Conservation (phyloP, 2,113 vertebrate species). For the Prionailurus bengalensis region DNA sequence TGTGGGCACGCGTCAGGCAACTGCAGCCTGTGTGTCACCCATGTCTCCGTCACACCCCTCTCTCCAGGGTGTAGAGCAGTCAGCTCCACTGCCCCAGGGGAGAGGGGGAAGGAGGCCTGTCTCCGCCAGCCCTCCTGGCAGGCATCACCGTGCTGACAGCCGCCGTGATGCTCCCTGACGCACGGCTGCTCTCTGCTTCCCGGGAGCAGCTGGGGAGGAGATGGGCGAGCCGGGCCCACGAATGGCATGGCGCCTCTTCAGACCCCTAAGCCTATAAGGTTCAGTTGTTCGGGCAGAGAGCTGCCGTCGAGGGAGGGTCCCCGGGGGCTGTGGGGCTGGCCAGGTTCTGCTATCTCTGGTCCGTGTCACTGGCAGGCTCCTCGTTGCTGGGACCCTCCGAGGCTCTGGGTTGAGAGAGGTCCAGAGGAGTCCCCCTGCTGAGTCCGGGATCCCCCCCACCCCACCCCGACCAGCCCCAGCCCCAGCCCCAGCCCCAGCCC, state of each 20-base stretch:
- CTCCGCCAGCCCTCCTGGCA: conserved; percentile 34
- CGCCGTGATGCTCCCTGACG: background rate
- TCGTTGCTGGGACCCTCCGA: background rate
- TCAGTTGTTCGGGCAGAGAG: background rate
- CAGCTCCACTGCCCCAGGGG: background rate
- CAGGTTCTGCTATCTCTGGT: accelerated
- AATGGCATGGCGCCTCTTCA: accelerated
- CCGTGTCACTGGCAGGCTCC: background rate
- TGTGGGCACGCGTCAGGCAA: background rate
- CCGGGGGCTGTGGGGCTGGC: background rate
- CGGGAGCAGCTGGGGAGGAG: background rate
- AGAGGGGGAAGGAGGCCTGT: background rate
- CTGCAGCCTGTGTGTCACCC: background rate
- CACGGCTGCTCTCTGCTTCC: background rate
- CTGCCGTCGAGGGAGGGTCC: background rate
- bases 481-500: background rate
- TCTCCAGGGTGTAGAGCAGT: background rate
- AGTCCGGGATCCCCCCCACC: background rate
- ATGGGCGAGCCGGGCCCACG: background rate
- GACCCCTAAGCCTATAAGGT: background rate
- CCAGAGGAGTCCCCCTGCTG: background rate
- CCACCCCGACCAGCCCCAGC: background rate
- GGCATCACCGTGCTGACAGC: conserved; percentile 34
- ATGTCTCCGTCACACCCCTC: background rate
- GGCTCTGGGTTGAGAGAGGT: background rate